Evolutionary conservation across 2,797 vertebrate genomes (phyloP), one percentile per base, ranked within the genome.

Genomic region (Gymnoscopelus microlampas): DNA sequence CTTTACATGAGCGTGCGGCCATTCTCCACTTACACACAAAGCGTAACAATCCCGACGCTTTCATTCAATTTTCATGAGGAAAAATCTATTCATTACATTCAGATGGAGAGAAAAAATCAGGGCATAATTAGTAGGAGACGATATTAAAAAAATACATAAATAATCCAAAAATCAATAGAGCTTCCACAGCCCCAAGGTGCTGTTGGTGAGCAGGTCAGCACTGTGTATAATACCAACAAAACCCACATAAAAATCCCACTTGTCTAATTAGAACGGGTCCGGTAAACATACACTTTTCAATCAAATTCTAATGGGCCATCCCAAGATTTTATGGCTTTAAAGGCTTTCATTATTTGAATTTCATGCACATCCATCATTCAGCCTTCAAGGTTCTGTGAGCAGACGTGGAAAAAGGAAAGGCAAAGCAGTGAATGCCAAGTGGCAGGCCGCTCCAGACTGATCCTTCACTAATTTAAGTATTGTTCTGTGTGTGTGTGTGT

Each of bases 61-160:
- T 50, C 24, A 68, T 62, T 59, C 1, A 53, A 67, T 75, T 82
- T 63, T 71, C 13, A 70, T 63, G 0, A 62, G 39, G 11, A 63
- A 74, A 44, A 24, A 53, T 61, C 7, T 7, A 70, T 67, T 64
- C 12, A 66, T 63, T 65, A 32, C 19, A 19, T 19, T 19, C 19
- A 61, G 49, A 63, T 44, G 23, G 19, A 61, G 12, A 59, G 58
- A 26, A 59, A 59, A 35, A 75, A 39, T 44, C 15, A 24, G 19
- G 26, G 53, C n/a, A 51, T 57, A 66, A 51, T 11, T 10, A 32
- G 6, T 12, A 50, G 47, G 39, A 44, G n/a, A 47, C 2, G 1
- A 14, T 53, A 12, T 11, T 60, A 3, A 32, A 70, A 67, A 29
- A 29, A 29, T 1, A 29, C 26, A 29, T 29, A 29, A 29, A 29